These are phyloP conservation scores for Aplocera efformata DNA, from an alignment of 2,888 invertebrate genomes.

Conservation along the genomic window DNA sequence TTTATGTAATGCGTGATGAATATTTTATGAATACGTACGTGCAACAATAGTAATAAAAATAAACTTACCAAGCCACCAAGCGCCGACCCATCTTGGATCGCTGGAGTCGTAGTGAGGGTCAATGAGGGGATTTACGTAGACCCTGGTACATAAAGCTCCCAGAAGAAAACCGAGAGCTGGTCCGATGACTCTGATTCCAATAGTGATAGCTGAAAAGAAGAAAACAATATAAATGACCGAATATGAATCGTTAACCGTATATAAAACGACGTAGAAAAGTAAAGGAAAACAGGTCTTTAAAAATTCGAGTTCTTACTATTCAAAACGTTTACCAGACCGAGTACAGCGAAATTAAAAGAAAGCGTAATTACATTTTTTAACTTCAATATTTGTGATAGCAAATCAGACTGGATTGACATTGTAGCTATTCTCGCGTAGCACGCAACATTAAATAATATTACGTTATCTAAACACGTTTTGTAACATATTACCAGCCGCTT, in stretches of 20 bases:
- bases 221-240: background rate
- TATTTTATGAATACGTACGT: background rate
- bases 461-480: constrained; percentile 31
- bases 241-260: too few relatives aligned
- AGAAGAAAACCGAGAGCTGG: constrained; percentile 94
- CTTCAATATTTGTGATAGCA: too few relatives aligned
- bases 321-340: too few relatives aligned
- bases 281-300: too few relatives aligned
- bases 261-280: too few relatives aligned
- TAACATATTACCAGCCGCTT: constrained; percentile 22
- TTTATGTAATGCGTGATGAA: background rate
- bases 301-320: too few relatives aligned
- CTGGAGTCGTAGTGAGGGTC: constrained; percentile 87
- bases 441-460: constrained; percentile 44
- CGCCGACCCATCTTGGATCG: constrained; percentile 96
- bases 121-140: constrained; percentile 89
- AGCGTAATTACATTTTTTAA: too few relatives aligned
- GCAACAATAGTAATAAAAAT: too few relatives aligned
- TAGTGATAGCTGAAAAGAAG: constrained; percentile 88
- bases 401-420: constrained; percentile 20
- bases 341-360: too few relatives aligned
- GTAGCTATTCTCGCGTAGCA: constrained; percentile 24
- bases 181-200: constrained; percentile 93
- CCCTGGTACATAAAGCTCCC: constrained; percentile 92
- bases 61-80: constrained; percentile 97